These are phyloP conservation scores for Xestoiulus laeticollis DNA, from an alignment of 2,888 invertebrate genomes.

Conservation along the genomic window DNA sequence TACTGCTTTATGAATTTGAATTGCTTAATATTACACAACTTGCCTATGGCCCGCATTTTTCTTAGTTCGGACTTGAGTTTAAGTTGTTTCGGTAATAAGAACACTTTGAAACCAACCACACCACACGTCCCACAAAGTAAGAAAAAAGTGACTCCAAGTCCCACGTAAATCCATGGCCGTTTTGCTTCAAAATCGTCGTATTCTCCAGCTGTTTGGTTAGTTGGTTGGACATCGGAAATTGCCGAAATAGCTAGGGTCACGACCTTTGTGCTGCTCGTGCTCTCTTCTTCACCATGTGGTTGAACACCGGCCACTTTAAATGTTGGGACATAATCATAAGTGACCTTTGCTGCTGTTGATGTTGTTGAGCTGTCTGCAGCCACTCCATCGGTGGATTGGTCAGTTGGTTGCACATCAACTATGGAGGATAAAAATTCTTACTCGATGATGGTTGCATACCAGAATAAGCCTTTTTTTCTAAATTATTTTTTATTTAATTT, in stretches of 20 bases:
- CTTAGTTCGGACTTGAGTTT: background rate
- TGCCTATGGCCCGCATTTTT: background rate
- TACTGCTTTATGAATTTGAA: too few species aligned
- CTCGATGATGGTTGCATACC: too few species aligned
- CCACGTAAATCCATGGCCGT: constrained; percentile 45
- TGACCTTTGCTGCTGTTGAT: background rate
- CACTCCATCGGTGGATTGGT: background rate
- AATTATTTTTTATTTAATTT: too few species aligned
- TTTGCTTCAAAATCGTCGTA: background rate
- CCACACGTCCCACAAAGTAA: constrained; percentile 2
- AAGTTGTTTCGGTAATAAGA: background rate
- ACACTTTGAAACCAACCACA: constrained; percentile 6
- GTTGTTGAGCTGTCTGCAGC: background rate
- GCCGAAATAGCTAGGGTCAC: background rate
- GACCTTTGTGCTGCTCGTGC: background rate
- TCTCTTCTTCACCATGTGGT: background rate
- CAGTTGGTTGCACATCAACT: background rate
- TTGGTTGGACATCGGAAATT: background rate
- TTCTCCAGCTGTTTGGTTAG: background rate
- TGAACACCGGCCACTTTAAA: background rate
- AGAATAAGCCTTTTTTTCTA: too few species aligned
- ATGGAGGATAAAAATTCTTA: background rate
- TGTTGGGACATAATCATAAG: background rate
- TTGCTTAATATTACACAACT: background rate
- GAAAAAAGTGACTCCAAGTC: background rate